Base-by-base conservation (phyloP, 1,140 invertebrate genomes). In the Patella vulgata region DNA sequence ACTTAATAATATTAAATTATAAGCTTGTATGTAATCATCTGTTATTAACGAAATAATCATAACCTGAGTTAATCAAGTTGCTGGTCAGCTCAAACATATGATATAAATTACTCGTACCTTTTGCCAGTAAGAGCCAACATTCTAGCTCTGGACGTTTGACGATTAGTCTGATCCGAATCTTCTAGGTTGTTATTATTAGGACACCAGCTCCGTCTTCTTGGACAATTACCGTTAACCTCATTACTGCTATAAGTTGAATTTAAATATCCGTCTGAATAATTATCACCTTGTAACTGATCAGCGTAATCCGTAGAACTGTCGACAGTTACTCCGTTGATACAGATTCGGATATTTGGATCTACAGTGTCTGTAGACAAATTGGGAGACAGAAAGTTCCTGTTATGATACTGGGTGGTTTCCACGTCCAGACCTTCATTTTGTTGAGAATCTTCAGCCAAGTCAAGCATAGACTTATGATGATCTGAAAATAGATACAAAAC, bases 301-400 rank as follows among this genome's bases (percentile, higher is more conserved):
- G 61, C 60, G 46, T 63, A 48, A 48, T 76, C 75, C n/a, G 61
- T 63, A 25, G 70, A 66, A 54, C 71, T 76, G 46, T 77, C 76
- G 9, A 79, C 60, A 9, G 78, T 81, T 27, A 79, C 65, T 21
- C 77, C 79, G 56, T 81, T 80, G 39, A 81, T 67, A 61, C 76
- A 78, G 65, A 81, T 81, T 33, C 71, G 68, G 5, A 78, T 69
- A 33, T 60, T 57, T 14, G 65, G 42, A 27, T 68, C 66, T 21
- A 53, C 14, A 50, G 28, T 51, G 39, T 54, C 50, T 23, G 53
- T 3, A 33, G 31, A 44, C 33, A 36, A 5, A 5, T 5, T 8
- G 33, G 33, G 33, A 36, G 5, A 36, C 14, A 14, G 14, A 36
- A 36, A 36, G 33, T 36, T 36, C n/a, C n/a, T n/a, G n/a, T n/a